phyloP scores from a whole-genome alignment of 1,140 invertebrate genomes.

The Saxidomus purpurata region DNA sequence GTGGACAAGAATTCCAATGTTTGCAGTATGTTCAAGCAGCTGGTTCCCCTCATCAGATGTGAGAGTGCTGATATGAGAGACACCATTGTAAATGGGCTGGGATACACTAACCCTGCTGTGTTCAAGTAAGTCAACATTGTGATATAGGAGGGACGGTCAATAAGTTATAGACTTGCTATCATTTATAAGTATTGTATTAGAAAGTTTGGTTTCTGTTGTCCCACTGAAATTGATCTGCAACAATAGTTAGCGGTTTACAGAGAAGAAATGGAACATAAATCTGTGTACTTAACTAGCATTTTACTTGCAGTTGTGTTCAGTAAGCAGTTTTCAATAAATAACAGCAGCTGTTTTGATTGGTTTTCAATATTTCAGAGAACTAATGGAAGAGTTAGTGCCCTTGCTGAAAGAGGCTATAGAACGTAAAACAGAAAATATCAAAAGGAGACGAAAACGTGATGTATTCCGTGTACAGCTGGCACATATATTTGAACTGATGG shows the following conservation, averaged over 20 bases:
- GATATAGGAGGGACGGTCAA: too few relatives aligned
- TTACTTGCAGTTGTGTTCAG: too few relatives aligned
- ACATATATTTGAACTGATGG: slow-evolving; percentile 96
- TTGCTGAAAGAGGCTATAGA: slow-evolving; percentile 98
- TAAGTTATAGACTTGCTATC: too few relatives aligned
- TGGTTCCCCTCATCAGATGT: slow-evolving; percentile 94
- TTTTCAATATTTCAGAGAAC: slow-evolving; percentile 90
- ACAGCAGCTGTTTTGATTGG: neutral
- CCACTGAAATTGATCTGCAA: too few relatives aligned
- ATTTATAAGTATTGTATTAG: too few relatives aligned
- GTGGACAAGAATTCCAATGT: slow-evolving; percentile 46
- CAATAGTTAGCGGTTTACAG: too few relatives aligned
- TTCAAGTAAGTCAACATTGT: slow-evolving; percentile 91
- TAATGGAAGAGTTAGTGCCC: slow-evolving; percentile 97
- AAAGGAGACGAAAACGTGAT: slow-evolving; percentile 94
- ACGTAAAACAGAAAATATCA: slow-evolving; percentile 98
- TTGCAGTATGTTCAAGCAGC: slow-evolving; percentile 93
- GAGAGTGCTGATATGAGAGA: slow-evolving; percentile 97
- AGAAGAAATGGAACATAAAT: too few relatives aligned
- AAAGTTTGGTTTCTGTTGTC: too few relatives aligned
- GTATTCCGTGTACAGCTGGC: slow-evolving; percentile 96
- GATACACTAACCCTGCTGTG: slow-evolving; percentile 96
- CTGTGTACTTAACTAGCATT: too few relatives aligned
- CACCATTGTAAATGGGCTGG: slow-evolving; percentile 96
- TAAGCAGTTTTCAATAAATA: too few relatives aligned